Conservation (phyloP, 2,113 vertebrate species). For the Indicator maculatus region DNA sequence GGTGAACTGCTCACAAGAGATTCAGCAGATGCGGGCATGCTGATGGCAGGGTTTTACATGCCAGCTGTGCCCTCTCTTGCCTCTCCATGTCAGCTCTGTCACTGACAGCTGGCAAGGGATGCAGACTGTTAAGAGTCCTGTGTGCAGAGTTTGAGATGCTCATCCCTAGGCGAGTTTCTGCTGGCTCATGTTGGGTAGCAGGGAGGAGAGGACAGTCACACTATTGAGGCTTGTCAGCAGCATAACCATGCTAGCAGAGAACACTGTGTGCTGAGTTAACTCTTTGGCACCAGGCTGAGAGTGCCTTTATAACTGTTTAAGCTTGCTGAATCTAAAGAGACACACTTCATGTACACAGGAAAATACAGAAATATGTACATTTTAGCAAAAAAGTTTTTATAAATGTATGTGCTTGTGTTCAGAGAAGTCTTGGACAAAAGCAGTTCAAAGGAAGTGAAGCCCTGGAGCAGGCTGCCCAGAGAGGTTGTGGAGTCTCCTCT, state of each 20-base stretch:
- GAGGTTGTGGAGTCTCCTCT: no score
- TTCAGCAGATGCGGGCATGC: constrained; percentile 52
- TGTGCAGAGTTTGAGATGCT: not conserved
- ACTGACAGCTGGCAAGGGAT: constrained; percentile 25
- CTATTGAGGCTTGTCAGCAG: not conserved
- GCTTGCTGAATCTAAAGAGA: no score
- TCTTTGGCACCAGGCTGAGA: not conserved
- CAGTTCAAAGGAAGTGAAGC: no score
- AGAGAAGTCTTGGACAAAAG: no score
- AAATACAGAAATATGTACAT: no score
- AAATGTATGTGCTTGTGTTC: no score
- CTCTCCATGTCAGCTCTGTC: constrained; percentile 39
- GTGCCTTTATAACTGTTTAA: not conserved
- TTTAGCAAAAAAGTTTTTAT: no score
- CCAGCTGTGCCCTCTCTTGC: constrained; percentile 69
- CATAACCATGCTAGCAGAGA: not conserved
- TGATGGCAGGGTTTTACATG: constrained; percentile 59
- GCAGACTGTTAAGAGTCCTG: not conserved
- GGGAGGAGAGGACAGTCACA: not conserved
- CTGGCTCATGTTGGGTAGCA: not conserved
- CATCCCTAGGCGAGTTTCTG: constrained; percentile 1
- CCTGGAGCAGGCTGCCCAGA: no score
- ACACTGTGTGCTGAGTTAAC: not conserved
- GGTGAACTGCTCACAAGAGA: constrained; percentile 24
- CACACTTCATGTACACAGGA: no score